Conservation (phyloP, 2,797 vertebrate species). For the Emydoidea blandingii region DNA sequence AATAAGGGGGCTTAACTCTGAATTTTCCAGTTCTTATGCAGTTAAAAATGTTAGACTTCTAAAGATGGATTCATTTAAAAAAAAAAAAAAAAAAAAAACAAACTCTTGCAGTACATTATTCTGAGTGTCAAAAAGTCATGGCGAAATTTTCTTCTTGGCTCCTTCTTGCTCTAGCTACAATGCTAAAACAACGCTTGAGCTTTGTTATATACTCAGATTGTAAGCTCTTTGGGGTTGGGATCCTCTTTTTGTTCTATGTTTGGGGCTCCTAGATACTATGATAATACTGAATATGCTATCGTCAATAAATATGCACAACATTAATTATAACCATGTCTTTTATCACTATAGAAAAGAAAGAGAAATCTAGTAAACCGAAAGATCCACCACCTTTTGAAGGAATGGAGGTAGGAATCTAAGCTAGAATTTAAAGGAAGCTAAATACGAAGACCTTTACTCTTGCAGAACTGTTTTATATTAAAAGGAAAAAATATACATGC, state of each 20-base stretch:
- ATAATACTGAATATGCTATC: neutral
- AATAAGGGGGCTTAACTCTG: neutral
- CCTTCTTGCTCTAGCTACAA: neutral
- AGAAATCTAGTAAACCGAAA: slow-evolving; percentile 86
- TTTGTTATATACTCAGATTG: neutral
- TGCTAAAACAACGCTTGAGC: neutral
- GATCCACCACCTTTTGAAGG: slow-evolving; percentile 91
- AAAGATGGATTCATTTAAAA: neutral
- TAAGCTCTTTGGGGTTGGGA: neutral
- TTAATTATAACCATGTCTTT: slow-evolving; percentile 22
- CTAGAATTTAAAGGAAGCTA: neutral
- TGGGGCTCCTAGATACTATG: neutral
- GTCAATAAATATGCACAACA: neutral
- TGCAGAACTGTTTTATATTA: neutral
- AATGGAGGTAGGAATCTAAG: slow-evolving; percentile 86
- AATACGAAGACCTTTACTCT: neutral
- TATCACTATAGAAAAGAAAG: slow-evolving; percentile 85
- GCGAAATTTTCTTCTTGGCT: neutral
- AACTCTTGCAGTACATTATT: neutral
- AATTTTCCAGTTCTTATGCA: neutral
- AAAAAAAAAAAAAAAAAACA: neutral
- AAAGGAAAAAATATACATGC: neutral
- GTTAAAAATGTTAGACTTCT: neutral
- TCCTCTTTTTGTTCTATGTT: neutral
- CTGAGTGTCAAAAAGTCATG: neutral